These are phyloP conservation scores for Neomorphus geoffroyi DNA, from an alignment of 2,797 vertebrate genomes.

Conservation along the genomic window DNA sequence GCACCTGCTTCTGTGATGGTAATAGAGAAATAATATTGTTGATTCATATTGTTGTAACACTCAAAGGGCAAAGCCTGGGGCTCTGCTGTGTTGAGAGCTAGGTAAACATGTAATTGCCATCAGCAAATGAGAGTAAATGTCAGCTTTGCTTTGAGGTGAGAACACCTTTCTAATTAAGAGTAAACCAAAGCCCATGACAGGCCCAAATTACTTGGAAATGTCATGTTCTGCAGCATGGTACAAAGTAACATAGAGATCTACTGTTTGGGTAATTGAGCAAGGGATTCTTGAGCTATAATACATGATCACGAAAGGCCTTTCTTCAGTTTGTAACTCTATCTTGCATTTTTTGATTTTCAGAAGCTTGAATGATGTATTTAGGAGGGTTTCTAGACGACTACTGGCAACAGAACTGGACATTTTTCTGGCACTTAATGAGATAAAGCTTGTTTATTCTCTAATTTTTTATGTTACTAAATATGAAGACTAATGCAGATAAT, in stretches of 20 bases:
- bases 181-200: neutral
- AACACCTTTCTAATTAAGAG: neutral
- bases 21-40: neutral
- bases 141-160: neutral
- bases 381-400: neutral
- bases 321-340: neutral
- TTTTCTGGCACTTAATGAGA: neutral
- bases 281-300: neutral
- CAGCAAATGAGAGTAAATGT: neutral
- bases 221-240: neutral
- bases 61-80: neutral
- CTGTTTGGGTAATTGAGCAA: neutral
- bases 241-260: neutral
- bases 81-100: neutral
- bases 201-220: neutral
- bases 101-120: neutral
- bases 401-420: neutral
- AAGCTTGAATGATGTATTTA: neutral
- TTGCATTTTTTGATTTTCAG: neutral
- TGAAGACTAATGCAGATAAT: neutral
- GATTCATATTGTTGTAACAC: neutral
- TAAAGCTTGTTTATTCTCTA: neutral
- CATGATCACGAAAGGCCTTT: neutral
- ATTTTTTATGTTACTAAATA: neutral
- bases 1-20: neutral